Evolutionary conservation across 2,113 vertebrate genomes (phyloP).

Genomic region (Plecotus auritus): DNA sequence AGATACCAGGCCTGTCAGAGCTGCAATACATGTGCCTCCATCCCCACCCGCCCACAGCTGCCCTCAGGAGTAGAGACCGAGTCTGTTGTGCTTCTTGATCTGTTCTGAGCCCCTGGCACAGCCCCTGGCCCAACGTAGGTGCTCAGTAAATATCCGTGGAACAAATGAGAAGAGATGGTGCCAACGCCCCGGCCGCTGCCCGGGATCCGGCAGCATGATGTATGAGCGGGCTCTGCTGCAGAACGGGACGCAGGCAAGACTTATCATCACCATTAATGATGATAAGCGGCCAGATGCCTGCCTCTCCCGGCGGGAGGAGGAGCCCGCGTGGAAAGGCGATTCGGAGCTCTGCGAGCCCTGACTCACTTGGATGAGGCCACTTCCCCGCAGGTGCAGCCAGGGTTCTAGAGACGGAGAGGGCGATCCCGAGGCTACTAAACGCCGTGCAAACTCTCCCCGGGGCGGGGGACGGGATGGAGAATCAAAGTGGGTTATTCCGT

Average conservation of each 20-base stretch:
- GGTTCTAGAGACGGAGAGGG: neutral
- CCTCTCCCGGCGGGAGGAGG: neutral
- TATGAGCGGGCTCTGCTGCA: accelerated
- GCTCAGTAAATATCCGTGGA: neutral
- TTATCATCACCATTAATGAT: neutral
- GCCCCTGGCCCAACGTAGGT: neutral
- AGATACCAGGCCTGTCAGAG: neutral
- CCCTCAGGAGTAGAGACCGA: neutral
- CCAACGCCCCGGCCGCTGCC: neutral
- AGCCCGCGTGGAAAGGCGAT: accelerated
- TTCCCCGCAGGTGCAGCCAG: neutral
- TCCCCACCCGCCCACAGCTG: neutral
- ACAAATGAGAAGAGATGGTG: neutral
- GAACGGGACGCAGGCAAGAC: neutral
- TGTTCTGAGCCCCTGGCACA: neutral
- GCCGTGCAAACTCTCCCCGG: accelerated
- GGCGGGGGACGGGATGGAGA: neutral
- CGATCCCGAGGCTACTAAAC: accelerated
- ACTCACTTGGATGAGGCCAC: neutral
- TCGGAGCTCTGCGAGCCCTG: neutral
- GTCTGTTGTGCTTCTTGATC: neutral
- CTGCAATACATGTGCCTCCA: accelerated
- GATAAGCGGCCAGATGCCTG: neutral
- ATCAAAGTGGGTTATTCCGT: accelerated
- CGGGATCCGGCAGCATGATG: accelerated